These are phyloP conservation scores for Aplodontia rufa DNA, from an alignment of 2,113 vertebrate genomes.

Conservation along the genomic window DNA sequence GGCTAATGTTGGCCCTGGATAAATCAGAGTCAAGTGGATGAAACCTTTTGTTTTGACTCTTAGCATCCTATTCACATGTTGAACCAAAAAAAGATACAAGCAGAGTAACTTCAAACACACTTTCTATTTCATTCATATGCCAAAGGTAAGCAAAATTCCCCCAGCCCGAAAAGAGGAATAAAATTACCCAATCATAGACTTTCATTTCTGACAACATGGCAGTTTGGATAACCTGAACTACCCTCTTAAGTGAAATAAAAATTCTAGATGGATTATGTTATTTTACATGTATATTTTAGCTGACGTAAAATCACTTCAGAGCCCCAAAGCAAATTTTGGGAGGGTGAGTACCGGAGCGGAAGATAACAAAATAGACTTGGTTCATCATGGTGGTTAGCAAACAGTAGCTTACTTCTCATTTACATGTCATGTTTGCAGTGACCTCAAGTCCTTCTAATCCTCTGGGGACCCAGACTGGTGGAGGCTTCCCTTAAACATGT, in stretches of 20 bases:
- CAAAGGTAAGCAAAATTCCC: neutral
- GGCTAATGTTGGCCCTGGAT: neutral
- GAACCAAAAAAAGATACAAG: neutral
- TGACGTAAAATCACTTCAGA: neutral
- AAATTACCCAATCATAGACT: neutral
- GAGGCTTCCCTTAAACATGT: neutral
- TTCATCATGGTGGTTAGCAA: rapidly evolving
- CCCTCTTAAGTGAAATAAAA: neutral
- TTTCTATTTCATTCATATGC: neutral
- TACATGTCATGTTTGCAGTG: neutral
- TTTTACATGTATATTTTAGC: neutral
- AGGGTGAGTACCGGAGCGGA: neutral
- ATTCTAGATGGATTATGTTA: neutral
- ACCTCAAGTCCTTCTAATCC: neutral
- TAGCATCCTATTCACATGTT: neutral
- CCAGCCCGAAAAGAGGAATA: neutral
- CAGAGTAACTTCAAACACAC: neutral
- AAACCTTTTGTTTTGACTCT: slow-evolving; percentile 5
- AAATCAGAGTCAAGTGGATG: neutral
- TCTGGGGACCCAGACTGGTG: neutral
- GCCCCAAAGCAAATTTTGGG: neutral
- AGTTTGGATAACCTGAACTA: neutral
- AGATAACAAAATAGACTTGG: neutral
- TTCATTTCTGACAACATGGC: neutral
- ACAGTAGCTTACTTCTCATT: neutral